A percentile compares a stretch with the other conserved stretches of the same genome.
These are phyloP conservation scores for Kryptopterus vitreolus DNA, from an alignment of 2,797 vertebrate species.

Conservation along the genomic window DNA sequence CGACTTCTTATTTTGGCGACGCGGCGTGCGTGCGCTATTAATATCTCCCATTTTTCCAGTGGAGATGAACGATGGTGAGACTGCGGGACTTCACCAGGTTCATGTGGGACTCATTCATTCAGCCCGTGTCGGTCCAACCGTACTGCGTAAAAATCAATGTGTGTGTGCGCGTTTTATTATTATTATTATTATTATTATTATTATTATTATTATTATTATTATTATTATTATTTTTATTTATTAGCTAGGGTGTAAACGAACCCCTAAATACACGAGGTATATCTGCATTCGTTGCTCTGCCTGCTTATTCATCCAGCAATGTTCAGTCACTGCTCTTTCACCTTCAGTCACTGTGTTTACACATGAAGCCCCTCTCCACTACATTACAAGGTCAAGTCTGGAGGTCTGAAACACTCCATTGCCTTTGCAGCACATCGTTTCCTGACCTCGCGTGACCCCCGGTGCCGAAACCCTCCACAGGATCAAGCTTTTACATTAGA, in stretches of 20 bases:
- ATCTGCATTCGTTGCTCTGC: not conserved
- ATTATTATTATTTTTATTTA: too few relatives aligned
- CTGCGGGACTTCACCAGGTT: conserved; percentile 12
- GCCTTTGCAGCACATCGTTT: not conserved
- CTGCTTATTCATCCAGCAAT: not conserved
- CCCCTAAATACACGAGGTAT: not conserved
- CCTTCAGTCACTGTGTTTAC: not conserved
- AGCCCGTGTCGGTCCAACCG: not conserved
- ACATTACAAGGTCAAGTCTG: not conserved
- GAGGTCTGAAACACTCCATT: not conserved
- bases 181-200: too few relatives aligned
- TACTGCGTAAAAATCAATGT: conserved; percentile 13
- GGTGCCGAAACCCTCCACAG: not conserved
- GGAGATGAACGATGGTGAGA: not conserved
- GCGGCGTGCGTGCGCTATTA: conserved; percentile 68
- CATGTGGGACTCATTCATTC: conserved; percentile 1
- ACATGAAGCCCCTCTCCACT: not conserved
- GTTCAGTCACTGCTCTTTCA: not conserved
- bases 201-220: too few relatives aligned
- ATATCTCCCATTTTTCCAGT: conserved; percentile 61
- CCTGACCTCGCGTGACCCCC: not conserved
- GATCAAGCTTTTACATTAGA: not conserved
- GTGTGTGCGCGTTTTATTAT: too few relatives aligned
- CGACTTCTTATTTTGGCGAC: conserved; percentile 72
- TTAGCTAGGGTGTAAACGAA: not conserved